Percentiles rank a stretch among this genome's conserved stretches.
phyloP scores from a whole-genome alignment of 2,888 invertebrate genomes.

The Rhorus exstirpatorius region DNA sequence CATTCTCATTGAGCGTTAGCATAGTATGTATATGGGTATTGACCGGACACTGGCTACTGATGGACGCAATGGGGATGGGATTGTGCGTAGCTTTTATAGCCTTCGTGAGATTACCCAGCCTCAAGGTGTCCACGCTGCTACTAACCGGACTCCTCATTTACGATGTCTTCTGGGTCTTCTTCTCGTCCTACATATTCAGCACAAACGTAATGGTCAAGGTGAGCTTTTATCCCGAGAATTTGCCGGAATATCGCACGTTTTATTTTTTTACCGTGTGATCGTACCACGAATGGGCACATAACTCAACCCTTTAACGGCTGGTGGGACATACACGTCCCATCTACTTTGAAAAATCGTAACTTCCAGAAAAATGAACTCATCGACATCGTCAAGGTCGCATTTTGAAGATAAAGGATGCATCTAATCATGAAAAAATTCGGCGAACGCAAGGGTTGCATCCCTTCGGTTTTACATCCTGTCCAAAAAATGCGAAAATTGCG shows the following conservation, averaged over 20 bases:
- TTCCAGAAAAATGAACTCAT: no score
- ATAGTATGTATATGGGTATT: slow-evolving; percentile 99
- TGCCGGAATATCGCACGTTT: neutral
- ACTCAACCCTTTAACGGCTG: no score
- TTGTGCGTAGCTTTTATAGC: slow-evolving; percentile 99
- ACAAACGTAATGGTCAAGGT: slow-evolving; percentile 99
- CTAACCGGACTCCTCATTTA: slow-evolving; percentile 97
- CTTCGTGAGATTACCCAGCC: slow-evolving; percentile 97
- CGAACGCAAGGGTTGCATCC: no score
- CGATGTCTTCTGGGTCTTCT: slow-evolving; percentile 99
- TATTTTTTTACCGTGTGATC: neutral
- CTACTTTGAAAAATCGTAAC: no score
- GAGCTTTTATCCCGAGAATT: slow-evolving; percentile 84
- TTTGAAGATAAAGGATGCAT: no score
- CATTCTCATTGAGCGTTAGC: slow-evolving; percentile 95
- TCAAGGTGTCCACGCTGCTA: slow-evolving; percentile 97
- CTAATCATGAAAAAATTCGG: no score
- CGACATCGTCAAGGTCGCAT: no score
- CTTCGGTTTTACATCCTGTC: no score
- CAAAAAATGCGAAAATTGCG: no score
- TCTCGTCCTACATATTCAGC: slow-evolving; percentile 99
- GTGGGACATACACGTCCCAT: no score
- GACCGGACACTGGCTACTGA: slow-evolving; percentile 98
- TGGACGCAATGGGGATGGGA: slow-evolving; percentile 99
- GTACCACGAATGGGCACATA: no score